Evolutionary conservation across 2,113 vertebrate genomes (phyloP).

Genomic region (Potamarius usumacintae): DNA sequence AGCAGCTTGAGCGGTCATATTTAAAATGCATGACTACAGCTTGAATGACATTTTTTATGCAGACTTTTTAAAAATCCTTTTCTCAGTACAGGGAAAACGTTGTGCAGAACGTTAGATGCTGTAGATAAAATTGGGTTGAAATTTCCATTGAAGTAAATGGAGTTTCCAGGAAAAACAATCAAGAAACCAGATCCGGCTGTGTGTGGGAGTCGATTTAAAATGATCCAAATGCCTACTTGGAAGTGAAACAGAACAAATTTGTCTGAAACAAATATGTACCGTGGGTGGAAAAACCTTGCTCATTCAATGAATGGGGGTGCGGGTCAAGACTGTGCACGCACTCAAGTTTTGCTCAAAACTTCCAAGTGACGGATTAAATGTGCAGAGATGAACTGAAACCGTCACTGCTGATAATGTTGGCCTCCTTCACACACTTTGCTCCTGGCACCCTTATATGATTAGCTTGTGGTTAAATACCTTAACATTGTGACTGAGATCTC

Average conservation of each 20-base stretch:
- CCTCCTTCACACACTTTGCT: background rate
- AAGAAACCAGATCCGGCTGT: rapidly evolving
- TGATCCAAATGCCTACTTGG: background rate
- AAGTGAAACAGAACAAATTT: background rate
- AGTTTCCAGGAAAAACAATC: background rate
- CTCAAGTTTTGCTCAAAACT: too few species aligned
- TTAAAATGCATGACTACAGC: background rate
- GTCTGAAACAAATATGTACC: background rate
- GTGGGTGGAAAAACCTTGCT: background rate
- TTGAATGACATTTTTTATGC: background rate
- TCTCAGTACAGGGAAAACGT: background rate
- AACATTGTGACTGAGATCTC: background rate
- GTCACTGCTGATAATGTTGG: background rate
- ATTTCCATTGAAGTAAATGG: background rate
- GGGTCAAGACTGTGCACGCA: background rate
- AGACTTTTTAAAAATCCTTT: background rate
- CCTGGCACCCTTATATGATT: background rate
- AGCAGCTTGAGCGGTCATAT: background rate
- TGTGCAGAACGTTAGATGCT: background rate
- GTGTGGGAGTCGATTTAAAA: background rate
- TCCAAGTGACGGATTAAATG: too few species aligned
- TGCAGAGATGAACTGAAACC: background rate
- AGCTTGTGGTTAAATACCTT: background rate
- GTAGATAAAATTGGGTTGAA: background rate
- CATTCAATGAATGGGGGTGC: background rate